Evolutionary conservation across 2,888 invertebrate genomes (phyloP).

Genomic region (Tipula unca): DNA sequence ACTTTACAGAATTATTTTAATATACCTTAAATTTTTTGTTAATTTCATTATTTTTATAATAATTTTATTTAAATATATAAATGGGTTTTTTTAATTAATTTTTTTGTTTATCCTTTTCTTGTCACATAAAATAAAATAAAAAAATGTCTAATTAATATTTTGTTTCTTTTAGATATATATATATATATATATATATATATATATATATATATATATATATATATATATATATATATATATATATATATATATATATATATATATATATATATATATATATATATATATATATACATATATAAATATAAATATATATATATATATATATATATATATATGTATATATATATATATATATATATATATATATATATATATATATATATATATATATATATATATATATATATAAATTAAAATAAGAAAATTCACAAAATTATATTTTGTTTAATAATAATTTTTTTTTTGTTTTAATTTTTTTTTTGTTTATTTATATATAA

Average conservation of each 20-base stretch:
- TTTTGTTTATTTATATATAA: not conserved
- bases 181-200: not conserved
- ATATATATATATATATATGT: not conserved
- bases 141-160: not conserved
- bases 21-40: not conserved
- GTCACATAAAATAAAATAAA: not conserved
- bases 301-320: not conserved
- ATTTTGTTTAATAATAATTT: not conserved
- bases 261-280: not conserved
- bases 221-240: not conserved
- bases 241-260: not conserved
- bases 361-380: not conserved
- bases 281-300: not conserved
- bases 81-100: not conserved
- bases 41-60: not conserved
- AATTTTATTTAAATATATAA: conserved; percentile 15
- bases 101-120: not conserved
- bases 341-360: not conserved
- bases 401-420: not conserved
- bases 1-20: conserved; percentile 1
- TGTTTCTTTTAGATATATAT: not conserved
- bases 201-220: not conserved
- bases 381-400: not conserved
- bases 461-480: not conserved
- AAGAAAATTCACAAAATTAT: conserved; percentile 17